Evolutionary conservation across 1,140 invertebrate genomes (phyloP), one percentile per base, ranked within the genome.

Genomic region (Hylyphantes graminicola): DNA sequence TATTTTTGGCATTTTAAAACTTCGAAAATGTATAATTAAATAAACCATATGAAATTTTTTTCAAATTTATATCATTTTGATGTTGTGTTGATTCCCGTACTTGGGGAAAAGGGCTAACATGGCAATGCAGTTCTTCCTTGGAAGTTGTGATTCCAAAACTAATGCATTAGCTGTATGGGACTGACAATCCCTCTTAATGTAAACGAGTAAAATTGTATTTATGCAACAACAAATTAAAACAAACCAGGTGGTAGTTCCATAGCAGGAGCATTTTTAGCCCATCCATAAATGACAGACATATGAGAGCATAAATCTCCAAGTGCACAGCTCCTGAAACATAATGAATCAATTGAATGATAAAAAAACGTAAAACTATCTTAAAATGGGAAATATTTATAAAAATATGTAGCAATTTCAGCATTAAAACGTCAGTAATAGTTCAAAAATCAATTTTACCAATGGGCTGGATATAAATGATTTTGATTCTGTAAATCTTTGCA

Each of bases 211-310:
- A 35, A 35, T 35, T 35, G 2, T 35, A 35, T 35, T 1, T 35
- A 35, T 35, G 35, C 35, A 35, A 35, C 35, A 35, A 35, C 1
- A 35, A 35, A 35, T 35, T 4, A 9, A n/a, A 3, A 59, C 53
- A 59, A 74, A 87, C 88, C 89, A 87, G 90, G 86, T 10, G 93
- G 93, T 19, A 93, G 87, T n/a, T 88, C 82, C 4, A 93, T 90
- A 19, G 91, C 87, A n/a, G 92, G 91, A 7, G 93, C 93, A 90
- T 93, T 92, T 87, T 92, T 91, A 13, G 92, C 93, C 93, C 93
- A 93, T 6, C 93, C 93, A 90, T 92, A 93, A 76, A 93, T 87
- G 85, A 93, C 93, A 78, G 88, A 89, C 83, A 88, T 88, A n/a
- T 81, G 86, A 73, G 15, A 76, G 78, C 90, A 91, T 11, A 90